Evolutionary conservation across 2,888 invertebrate species (phyloP).

Genomic region (Chloroclystis v-ata): DNA sequence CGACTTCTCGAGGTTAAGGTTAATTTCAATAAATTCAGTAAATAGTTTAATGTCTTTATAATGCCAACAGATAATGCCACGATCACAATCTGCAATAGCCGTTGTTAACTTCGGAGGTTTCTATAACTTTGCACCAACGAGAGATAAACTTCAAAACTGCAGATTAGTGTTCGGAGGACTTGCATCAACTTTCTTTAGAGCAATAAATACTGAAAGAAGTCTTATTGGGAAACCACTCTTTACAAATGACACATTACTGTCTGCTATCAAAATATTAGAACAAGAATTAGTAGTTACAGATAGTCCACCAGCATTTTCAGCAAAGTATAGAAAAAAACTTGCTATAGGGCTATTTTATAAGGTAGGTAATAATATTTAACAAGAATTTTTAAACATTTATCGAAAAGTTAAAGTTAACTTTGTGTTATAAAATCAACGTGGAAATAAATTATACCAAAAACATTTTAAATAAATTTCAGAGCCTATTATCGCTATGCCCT

Average conservation of each 20-base stretch:
- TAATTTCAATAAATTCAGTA: too few species aligned
- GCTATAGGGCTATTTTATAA: conserved; percentile 76
- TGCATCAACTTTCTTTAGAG: conserved; percentile 57
- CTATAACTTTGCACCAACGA: conserved; percentile 63
- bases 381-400: not conserved
- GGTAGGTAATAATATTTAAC: too few species aligned
- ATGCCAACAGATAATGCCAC: conserved; percentile 79
- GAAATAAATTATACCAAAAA: not conserved
- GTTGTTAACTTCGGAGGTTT: conserved; percentile 86
- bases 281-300: conserved; percentile 43
- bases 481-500: conserved; percentile 71
- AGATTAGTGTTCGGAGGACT: conserved; percentile 80
- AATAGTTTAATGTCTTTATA: too few species aligned
- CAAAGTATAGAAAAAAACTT: conserved; percentile 75
- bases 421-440: not conserved
- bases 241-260: conserved; percentile 59
- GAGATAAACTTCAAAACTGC: conserved; percentile 18
- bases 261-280: conserved; percentile 40
- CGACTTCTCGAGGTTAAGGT: too few species aligned
- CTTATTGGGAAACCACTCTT: conserved; percentile 61
- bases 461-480: too few species aligned
- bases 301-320: conserved; percentile 73
- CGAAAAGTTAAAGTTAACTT: not conserved
- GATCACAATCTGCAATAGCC: conserved; percentile 85
- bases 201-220: conserved; percentile 67